Percentiles rank a stretch among this genome's conserved stretches.
These are phyloP conservation scores for Perognathus longimembris DNA, from an alignment of 2,113 vertebrate species.

Conservation along the genomic window DNA sequence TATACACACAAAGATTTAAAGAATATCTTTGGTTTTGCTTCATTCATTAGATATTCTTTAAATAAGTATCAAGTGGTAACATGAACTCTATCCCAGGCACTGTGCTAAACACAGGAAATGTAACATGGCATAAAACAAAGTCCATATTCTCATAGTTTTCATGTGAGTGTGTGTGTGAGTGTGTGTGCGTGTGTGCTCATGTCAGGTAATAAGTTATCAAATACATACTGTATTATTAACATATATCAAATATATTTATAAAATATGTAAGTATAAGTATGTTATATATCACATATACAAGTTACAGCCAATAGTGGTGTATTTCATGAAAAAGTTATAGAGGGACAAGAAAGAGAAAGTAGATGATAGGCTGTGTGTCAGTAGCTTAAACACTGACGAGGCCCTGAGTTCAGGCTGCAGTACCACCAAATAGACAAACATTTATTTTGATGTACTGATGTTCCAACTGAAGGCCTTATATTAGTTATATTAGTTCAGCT, in stretches of 20 bases:
- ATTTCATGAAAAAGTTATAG: conserved; percentile 16
- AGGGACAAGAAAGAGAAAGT: background rate
- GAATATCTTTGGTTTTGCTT: background rate
- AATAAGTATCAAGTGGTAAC: background rate
- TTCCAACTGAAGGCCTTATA: too few relatives aligned
- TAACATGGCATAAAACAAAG: background rate
- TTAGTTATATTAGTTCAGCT: too few relatives aligned
- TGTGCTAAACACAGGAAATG: background rate
- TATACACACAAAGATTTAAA: background rate
- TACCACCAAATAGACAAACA: too few relatives aligned
- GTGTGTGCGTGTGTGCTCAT: background rate
- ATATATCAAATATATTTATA: background rate
- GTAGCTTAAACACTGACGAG: too few relatives aligned
- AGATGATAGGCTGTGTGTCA: too few relatives aligned
- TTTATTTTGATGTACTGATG: too few relatives aligned
- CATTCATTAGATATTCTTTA: background rate
- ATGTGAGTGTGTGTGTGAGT: background rate
- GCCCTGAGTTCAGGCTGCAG: too few relatives aligned
- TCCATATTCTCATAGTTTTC: background rate
- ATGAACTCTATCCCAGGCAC: background rate
- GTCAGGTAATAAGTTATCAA: background rate
- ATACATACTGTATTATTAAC: background rate
- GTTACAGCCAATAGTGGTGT: background rate
- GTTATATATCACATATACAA: background rate
- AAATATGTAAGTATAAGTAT: background rate